These are phyloP conservation scores for Timema cristinae DNA, from an alignment of 2,888 invertebrate species.

Conservation along the genomic window DNA sequence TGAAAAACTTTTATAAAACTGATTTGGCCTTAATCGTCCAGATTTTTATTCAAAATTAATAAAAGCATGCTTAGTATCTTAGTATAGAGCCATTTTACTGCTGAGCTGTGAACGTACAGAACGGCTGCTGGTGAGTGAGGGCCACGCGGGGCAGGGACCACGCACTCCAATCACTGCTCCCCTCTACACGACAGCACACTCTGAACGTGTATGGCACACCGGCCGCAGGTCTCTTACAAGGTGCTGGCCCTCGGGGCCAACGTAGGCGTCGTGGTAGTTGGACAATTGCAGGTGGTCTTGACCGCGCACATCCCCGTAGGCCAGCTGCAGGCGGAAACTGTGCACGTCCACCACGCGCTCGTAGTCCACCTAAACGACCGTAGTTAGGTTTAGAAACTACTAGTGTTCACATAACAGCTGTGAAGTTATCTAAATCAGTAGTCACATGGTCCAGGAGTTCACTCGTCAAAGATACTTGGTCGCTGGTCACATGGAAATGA, in stretches of 20 bases:
- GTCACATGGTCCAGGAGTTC: too few relatives aligned
- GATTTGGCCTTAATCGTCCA: too few relatives aligned
- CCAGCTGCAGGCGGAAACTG: conserved; percentile 47
- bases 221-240: conserved; percentile 49
- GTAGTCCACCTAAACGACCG: conserved; percentile 31
- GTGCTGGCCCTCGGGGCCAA: conserved; percentile 47
- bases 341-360: conserved; percentile 47
- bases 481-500: too few relatives aligned
- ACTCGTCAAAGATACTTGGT: too few relatives aligned
- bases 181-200: conserved; percentile 50
- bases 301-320: conserved; percentile 43
- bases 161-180: conserved; percentile 46
- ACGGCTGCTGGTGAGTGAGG: conserved; percentile 48
- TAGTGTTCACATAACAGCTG: too few relatives aligned
- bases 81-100: too few relatives aligned
- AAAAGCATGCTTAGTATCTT: too few relatives aligned
- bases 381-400: too few relatives aligned
- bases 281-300: conserved; percentile 38
- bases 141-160: conserved; percentile 52
- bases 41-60: too few relatives aligned
- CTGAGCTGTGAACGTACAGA: conserved; percentile 40
- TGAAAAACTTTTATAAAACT: too few relatives aligned
- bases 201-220: conserved; percentile 50
- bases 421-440: too few relatives aligned
- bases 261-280: conserved; percentile 47